Conservation (phyloP, 2,797 vertebrate species). For the Clarias platycephalus region DNA sequence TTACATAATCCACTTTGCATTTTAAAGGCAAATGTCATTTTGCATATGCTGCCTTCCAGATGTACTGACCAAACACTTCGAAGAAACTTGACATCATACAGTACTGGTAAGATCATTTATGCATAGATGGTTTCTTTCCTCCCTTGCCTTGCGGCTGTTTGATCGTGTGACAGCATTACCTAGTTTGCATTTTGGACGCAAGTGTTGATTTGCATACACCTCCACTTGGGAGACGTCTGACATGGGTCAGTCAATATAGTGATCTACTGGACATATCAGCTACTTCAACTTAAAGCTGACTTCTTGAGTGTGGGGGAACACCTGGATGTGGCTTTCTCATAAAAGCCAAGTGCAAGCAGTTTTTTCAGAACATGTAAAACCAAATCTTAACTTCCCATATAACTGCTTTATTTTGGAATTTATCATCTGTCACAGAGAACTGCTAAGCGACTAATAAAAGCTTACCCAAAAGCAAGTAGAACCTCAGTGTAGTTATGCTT, state of each 20-base stretch:
- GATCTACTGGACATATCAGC: not conserved
- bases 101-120: not conserved
- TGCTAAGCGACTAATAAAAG: not conserved
- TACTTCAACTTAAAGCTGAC: not conserved
- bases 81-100: not conserved
- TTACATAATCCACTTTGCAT: slow-evolving; percentile 46
- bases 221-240: not conserved
- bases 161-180: not conserved
- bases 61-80: slow-evolving; percentile 6
- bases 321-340: not conserved
- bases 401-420: not conserved
- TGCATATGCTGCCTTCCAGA: slow-evolving; percentile 31
- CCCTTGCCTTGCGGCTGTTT: not conserved
- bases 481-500: not conserved
- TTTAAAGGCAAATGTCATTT: slow-evolving; percentile 41
- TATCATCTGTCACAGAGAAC: not conserved
- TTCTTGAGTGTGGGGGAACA: not conserved
- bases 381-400: too few relatives aligned
- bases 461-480: not conserved
- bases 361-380: not conserved
- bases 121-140: not conserved
- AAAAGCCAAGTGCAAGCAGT: not conserved
- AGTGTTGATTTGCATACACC: not conserved
- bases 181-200: not conserved
- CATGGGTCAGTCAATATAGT: not conserved